These are phyloP conservation scores for Cantharis nigra DNA, from an alignment of 2,888 invertebrate genomes.

Conservation along the genomic window DNA sequence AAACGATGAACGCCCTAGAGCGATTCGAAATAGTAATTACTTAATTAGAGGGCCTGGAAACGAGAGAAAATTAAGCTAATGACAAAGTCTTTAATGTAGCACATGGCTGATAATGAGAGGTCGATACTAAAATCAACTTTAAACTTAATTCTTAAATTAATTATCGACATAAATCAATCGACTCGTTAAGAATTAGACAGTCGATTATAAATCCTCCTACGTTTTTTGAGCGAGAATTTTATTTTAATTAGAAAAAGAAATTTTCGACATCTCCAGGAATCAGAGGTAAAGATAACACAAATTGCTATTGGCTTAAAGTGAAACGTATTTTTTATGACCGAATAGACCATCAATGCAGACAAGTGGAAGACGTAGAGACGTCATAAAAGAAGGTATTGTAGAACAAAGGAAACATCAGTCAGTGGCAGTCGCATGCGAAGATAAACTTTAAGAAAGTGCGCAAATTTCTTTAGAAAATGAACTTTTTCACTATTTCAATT, in stretches of 20 bases:
- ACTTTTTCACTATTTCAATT: slow-evolving; percentile 38
- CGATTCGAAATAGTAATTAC: slow-evolving; percentile 51
- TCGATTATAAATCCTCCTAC: not conserved
- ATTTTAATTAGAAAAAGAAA: not conserved
- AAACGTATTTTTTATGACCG: slow-evolving; percentile 41
- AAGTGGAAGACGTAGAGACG: slow-evolving; percentile 44
- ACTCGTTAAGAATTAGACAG: not conserved
- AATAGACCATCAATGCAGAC: slow-evolving; percentile 47
- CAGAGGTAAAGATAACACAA: slow-evolving; percentile 32
- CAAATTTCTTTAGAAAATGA: slow-evolving; percentile 47
- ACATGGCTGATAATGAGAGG: slow-evolving; percentile 21
- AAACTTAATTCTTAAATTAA: slow-evolving; percentile 7
- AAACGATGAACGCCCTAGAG: slow-evolving; percentile 37
- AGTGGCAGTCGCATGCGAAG: slow-evolving; percentile 43
- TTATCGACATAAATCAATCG: slow-evolving; percentile 9
- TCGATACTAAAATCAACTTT: slow-evolving; percentile 20
- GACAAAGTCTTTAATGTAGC: slow-evolving; percentile 42
- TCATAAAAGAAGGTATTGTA: slow-evolving; percentile 41
- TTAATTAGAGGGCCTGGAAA: slow-evolving; percentile 48
- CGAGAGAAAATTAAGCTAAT: slow-evolving; percentile 49
- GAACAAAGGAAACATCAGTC: slow-evolving; percentile 48
- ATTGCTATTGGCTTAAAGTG: slow-evolving; percentile 32
- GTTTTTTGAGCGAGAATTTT: not conserved
- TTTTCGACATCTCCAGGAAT: not conserved
- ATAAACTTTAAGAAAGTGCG: slow-evolving; percentile 46